Evolutionary conservation across 2,797 vertebrate genomes (phyloP).

Genomic region (Neosilurus hyrtlii): DNA sequence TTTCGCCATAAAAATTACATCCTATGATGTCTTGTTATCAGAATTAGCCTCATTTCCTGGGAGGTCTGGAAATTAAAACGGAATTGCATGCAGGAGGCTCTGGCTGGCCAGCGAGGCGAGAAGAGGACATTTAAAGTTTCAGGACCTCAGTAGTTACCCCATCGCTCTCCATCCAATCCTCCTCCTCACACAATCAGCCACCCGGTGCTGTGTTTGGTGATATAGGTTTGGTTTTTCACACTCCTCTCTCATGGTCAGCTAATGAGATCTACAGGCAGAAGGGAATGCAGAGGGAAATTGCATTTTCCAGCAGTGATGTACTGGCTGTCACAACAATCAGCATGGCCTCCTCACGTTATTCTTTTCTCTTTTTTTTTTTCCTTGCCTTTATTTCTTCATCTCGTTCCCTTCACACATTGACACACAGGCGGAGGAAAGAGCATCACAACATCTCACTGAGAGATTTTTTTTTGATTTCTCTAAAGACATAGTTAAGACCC

Average conservation of each 20-base stretch:
- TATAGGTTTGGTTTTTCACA: conserved; percentile 32
- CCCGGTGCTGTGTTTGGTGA: conserved; percentile 22
- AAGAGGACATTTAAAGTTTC: conserved; percentile 4
- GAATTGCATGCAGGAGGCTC: neutral
- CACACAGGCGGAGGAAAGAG: neutral
- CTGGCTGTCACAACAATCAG: conserved; percentile 62
- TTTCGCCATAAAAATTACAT: neutral
- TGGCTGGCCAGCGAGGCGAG: neutral
- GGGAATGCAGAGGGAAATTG: conserved; percentile 57
- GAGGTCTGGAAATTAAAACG: conserved; percentile 15
- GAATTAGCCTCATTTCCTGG: neutral
- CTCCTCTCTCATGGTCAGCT: conserved; percentile 51
- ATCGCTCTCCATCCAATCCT: conserved; percentile 8
- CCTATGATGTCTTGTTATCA: neutral
- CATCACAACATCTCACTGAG: neutral
- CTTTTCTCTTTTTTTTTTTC: neutral
- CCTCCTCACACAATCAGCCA: conserved; percentile 29
- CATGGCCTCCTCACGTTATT: conserved; percentile 58
- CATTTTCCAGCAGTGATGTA: conserved; percentile 63
- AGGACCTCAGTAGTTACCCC: neutral
- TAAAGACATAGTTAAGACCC: conserved; percentile 21
- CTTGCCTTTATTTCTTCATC: conserved; percentile 40
- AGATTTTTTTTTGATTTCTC: neutral
- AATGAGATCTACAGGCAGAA: conserved; percentile 59
- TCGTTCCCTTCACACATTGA: conserved; percentile 14